Conservation (phyloP, 1,140 invertebrate genomes). For the Drosophila watanabei region DNA sequence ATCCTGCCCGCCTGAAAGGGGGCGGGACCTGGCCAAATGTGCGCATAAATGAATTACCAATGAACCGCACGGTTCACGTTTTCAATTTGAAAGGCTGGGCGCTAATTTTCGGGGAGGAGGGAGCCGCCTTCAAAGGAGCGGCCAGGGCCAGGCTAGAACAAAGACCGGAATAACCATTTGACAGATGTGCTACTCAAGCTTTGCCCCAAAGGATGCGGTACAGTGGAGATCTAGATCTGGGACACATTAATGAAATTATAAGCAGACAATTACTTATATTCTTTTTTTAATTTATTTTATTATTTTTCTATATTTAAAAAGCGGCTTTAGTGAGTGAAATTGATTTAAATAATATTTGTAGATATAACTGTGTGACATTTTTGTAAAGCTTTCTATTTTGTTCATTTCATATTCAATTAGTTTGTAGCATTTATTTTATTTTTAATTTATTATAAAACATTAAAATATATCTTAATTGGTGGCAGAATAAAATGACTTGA, state of each 20-base stretch:
- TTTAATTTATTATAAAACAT: neutral
- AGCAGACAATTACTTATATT: neutral
- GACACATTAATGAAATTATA: neutral
- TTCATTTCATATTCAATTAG: neutral
- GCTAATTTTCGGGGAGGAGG: constrained; percentile 61
- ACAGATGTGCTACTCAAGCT: constrained; percentile 56
- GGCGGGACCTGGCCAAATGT: constrained; percentile 60
- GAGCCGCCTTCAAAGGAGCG: neutral
- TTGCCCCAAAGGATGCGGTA: constrained; percentile 3
- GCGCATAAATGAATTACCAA: constrained; percentile 84
- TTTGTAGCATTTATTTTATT: neutral
- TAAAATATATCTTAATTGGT: neutral
- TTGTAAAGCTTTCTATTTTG: neutral
- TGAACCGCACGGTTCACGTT: constrained; percentile 81
- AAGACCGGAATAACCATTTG: constrained; percentile 71
- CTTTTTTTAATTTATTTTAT: neutral
- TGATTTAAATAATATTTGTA: neutral
- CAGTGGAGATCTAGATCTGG: constrained; percentile 3
- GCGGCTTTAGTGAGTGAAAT: too few relatives aligned
- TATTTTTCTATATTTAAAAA: too few relatives aligned
- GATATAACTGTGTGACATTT: neutral
- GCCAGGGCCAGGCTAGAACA: constrained; percentile 40
- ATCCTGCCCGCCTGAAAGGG: constrained; percentile 3
- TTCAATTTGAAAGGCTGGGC: constrained; percentile 72
- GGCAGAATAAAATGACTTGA: neutral